Evolutionary conservation across 1,140 invertebrate species (phyloP).

Genomic region (Megalopta genalis): DNA sequence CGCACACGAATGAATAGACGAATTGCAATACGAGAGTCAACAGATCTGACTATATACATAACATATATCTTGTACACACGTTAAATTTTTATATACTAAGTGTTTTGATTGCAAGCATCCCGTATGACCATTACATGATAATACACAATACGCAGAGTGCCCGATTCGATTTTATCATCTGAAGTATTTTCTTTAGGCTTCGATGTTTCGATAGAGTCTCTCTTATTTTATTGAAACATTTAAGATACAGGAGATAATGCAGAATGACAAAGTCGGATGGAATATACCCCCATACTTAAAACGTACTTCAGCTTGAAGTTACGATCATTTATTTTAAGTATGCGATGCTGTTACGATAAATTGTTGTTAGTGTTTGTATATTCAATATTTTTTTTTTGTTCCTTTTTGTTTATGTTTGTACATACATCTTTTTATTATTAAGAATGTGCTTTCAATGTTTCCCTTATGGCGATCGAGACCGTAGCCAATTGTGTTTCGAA

Average conservation of each 20-base stretch:
- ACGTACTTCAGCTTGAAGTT: slow-evolving; percentile 8
- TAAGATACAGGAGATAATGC: slow-evolving; percentile 4
- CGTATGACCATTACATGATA: slow-evolving; percentile 19
- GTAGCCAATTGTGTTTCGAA: slow-evolving; percentile 43
- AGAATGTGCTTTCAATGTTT: slow-evolving; percentile 64
- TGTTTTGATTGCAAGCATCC: slow-evolving; percentile 21
- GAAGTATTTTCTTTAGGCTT: neutral
- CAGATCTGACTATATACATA: slow-evolving; percentile 37
- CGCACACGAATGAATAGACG: slow-evolving; percentile 31
- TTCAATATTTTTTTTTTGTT: slow-evolving; percentile 2
- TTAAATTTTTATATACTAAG: neutral
- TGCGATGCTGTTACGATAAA: slow-evolving; percentile 16
- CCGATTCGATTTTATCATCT: neutral
- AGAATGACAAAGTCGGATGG: neutral
- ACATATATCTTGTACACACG: neutral
- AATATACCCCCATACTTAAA: neutral
- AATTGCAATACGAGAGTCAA: slow-evolving; percentile 52
- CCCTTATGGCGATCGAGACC: slow-evolving; percentile 50
- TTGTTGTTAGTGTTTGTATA: neutral
- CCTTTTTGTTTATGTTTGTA: neutral
- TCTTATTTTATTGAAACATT: neutral
- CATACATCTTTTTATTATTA: slow-evolving; percentile 52
- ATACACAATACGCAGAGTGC: neutral
- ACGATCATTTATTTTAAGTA: slow-evolving; percentile 19
- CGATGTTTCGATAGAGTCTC: neutral